Evolutionary conservation across 2,888 invertebrate genomes (phyloP).

Genomic region (Cephus pulcher): DNA sequence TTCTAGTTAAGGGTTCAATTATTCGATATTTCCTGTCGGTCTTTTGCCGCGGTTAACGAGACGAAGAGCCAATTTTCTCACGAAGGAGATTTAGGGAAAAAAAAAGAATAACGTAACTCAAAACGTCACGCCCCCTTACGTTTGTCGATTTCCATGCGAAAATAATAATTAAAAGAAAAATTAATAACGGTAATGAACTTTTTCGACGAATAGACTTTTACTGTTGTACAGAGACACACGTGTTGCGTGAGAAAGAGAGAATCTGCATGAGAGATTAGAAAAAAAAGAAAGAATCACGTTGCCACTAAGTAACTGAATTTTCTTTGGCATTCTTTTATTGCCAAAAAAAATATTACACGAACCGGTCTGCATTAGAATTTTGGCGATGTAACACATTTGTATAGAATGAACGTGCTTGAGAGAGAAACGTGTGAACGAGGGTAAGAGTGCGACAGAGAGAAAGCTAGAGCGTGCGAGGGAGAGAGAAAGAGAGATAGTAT

Average conservation of each 20-base stretch:
- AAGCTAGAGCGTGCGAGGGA: constrained; percentile 2
- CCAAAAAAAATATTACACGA: constrained; percentile 7
- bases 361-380: constrained; percentile 19
- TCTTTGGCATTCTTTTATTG: constrained; percentile 40
- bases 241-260: no score
- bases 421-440: constrained; percentile 8
- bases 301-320: constrained; percentile 27
- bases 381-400: background rate
- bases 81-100: constrained; percentile 4
- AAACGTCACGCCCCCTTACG: background rate
- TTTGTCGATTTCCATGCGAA: background rate
- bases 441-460: constrained; percentile 6
- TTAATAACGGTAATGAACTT: constrained; percentile 23
- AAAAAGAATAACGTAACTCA: background rate
- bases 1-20: constrained; percentile 59
- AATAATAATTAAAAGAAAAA: constrained; percentile 14
- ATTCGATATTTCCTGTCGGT: constrained; percentile 31
- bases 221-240: no score
- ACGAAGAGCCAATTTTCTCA: constrained; percentile 16
- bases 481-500: constrained; percentile 12
- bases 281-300: no score
- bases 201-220: constrained; percentile 4
- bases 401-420: constrained; percentile 9
- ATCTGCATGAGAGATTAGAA: no score
- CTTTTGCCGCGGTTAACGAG: constrained; percentile 17